Conservation (phyloP, 2,888 invertebrate genomes). For the Dioctria rufipes region DNA sequence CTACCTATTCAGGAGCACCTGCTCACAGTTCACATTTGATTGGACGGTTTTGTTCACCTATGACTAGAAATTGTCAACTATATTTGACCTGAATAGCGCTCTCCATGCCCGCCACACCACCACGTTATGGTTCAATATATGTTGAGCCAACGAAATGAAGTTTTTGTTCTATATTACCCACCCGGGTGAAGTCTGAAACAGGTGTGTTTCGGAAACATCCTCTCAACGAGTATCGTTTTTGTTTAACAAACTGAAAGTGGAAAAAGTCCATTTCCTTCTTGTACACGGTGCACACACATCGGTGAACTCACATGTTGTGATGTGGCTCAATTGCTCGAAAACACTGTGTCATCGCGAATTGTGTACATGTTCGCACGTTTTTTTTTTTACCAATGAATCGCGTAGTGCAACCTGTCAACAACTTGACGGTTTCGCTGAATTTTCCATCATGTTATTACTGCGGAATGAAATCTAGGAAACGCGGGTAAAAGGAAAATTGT, state of each 20-base stretch:
- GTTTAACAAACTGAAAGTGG: conserved; percentile 42
- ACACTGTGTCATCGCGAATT: conserved; percentile 45
- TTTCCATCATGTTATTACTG: conserved; percentile 46
- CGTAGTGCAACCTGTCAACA: conserved; percentile 42
- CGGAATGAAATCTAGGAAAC: background rate
- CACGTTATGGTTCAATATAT: background rate
- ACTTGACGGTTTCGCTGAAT: conserved; percentile 39
- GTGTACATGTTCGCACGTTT: conserved; percentile 52
- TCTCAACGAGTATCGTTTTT: conserved; percentile 36
- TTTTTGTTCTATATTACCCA: conserved; percentile 31
- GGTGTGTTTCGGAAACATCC: conserved; percentile 44
- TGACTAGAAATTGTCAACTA: conserved; percentile 51
- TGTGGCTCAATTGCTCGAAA: conserved; percentile 29
- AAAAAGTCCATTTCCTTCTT: conserved; percentile 15
- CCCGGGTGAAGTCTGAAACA: conserved; percentile 24
- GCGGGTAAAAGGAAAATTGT: background rate
- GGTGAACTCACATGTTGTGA: conserved; percentile 9
- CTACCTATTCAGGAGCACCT: conserved; percentile 17
- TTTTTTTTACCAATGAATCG: conserved; percentile 21
- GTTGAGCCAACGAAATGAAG: conserved; percentile 12
- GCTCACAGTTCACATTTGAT: conserved; percentile 35
- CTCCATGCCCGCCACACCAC: background rate
- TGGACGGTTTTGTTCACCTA: conserved; percentile 44
- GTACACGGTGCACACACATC: background rate
- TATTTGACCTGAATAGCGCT: conserved; percentile 44